Evolutionary conservation across 2,797 vertebrate genomes (phyloP).

Genomic region (Malacoctenus gilli): DNA sequence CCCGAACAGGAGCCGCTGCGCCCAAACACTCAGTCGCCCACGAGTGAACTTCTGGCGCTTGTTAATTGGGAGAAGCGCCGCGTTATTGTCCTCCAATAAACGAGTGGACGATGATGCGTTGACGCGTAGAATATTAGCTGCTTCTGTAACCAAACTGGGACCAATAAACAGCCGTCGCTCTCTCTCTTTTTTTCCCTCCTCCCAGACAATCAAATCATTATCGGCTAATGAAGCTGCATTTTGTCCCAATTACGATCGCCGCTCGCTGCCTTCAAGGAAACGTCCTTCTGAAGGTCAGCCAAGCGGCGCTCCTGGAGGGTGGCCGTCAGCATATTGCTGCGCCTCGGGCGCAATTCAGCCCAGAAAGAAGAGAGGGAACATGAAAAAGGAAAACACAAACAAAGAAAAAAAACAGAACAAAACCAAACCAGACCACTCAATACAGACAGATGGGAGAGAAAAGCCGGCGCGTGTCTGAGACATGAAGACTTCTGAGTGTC

Average conservation of each 20-base stretch:
- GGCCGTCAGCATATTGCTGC: conserved; percentile 56
- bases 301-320: conserved; percentile 49
- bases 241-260: conserved; percentile 49
- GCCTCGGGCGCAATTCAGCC: conserved; percentile 50
- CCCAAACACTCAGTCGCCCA: background rate
- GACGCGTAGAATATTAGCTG: conserved; percentile 17
- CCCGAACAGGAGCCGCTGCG: background rate
- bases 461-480: background rate
- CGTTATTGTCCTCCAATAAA: background rate
- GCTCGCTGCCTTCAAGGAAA: conserved; percentile 61
- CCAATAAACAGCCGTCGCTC: conserved; percentile 42
- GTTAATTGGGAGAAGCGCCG: conserved; percentile 7
- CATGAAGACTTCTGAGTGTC: background rate
- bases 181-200: too few relatives aligned
- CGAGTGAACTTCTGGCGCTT: conserved; percentile 11
- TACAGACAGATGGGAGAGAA: conserved; percentile 16
- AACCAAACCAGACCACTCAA: conserved; percentile 19
- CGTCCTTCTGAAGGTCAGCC: conserved; percentile 71
- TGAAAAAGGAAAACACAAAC: conserved; percentile 44
- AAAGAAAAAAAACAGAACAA: conserved; percentile 39
- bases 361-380: conserved; percentile 28
- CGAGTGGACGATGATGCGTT: conserved; percentile 10
- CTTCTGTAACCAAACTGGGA: conserved; percentile 1
- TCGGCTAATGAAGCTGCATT: conserved; percentile 59
- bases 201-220: conserved; percentile 54